These are phyloP conservation scores for Sesamia inferens DNA, from an alignment of 2,888 invertebrate species.

Conservation along the genomic window DNA sequence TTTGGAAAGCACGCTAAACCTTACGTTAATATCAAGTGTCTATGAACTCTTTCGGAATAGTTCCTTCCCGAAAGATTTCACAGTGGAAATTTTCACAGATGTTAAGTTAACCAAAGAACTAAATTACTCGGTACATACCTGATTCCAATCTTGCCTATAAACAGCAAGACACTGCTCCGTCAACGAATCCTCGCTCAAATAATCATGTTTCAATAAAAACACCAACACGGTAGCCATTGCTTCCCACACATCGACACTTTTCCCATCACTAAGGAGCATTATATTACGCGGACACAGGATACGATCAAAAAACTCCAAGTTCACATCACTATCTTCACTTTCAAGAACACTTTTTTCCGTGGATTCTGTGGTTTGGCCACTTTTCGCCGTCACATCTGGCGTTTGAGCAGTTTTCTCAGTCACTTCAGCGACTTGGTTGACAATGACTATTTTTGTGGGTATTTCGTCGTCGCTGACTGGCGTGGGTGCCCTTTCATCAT, in stretches of 20 bases:
- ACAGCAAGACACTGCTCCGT: slow-evolving; percentile 92
- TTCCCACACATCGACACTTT: slow-evolving; percentile 78
- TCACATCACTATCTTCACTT: slow-evolving; percentile 49
- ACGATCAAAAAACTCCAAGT: slow-evolving; percentile 79
- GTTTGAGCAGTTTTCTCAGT: slow-evolving; percentile 1
- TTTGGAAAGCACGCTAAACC: no score
- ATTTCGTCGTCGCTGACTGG: slow-evolving; percentile 77
- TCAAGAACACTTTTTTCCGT: slow-evolving; percentile 28
- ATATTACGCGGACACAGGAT: slow-evolving; percentile 84
- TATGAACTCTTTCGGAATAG: no score
- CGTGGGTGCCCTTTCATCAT: slow-evolving; percentile 73
- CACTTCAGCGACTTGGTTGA: slow-evolving; percentile 6
- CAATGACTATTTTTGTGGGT: slow-evolving; percentile 34
- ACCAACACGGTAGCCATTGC: slow-evolving; percentile 83
- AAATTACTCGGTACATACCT: no score
- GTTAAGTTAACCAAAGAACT: no score
- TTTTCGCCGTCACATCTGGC: background rate
- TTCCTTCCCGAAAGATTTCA: no score
- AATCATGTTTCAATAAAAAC: slow-evolving; percentile 87
- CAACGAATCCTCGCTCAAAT: slow-evolving; percentile 90
- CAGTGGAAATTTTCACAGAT: no score
- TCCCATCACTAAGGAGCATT: slow-evolving; percentile 73
- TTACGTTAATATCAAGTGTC: no score
- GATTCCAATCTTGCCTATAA: slow-evolving; percentile 92
- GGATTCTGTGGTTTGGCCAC: background rate